Evolutionary conservation across 2,113 vertebrate species (phyloP).

Genomic region (Trinectes maculatus): DNA sequence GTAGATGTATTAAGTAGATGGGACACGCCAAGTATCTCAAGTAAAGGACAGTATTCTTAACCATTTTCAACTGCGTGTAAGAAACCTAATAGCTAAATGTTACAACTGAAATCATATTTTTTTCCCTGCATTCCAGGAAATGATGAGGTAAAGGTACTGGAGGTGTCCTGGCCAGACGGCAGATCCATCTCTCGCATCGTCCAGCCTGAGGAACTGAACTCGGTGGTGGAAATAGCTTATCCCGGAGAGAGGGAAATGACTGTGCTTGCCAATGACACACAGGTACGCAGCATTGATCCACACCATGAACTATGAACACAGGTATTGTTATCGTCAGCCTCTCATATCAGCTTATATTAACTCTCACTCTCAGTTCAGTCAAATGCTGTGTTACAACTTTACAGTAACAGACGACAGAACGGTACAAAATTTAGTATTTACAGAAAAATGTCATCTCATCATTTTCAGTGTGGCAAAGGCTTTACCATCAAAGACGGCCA

Average conservation of each 20-base stretch:
- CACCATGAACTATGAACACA: slow-evolving; percentile 29
- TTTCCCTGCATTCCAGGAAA: slow-evolving; percentile 75
- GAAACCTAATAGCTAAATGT: no score
- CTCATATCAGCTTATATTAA: background rate
- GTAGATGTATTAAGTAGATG: background rate
- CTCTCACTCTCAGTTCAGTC: background rate
- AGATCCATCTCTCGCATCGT: slow-evolving; percentile 76
- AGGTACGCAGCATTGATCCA: slow-evolving; percentile 77
- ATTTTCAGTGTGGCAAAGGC: slow-evolving; percentile 87
- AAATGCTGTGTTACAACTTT: background rate
- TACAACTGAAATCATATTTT: background rate
- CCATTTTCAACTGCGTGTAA: no score
- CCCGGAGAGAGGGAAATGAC: slow-evolving; percentile 71
- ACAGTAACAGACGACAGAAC: no score
- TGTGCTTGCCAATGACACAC: slow-evolving; percentile 66
- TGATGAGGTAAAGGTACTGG: slow-evolving; percentile 86
- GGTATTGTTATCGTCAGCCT: background rate
- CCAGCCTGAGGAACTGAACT: slow-evolving; percentile 85
- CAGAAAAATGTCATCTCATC: background rate
- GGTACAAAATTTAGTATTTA: background rate
- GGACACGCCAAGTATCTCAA: background rate
- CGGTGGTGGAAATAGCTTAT: slow-evolving; percentile 86
- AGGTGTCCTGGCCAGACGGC: slow-evolving; percentile 91
- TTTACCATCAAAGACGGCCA: slow-evolving; percentile 86
- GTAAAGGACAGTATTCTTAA: background rate